These are phyloP conservation scores for Actinia tenebrosa DNA, from an alignment of 64 coral and sea anemone species.

Conservation along the genomic window DNA sequence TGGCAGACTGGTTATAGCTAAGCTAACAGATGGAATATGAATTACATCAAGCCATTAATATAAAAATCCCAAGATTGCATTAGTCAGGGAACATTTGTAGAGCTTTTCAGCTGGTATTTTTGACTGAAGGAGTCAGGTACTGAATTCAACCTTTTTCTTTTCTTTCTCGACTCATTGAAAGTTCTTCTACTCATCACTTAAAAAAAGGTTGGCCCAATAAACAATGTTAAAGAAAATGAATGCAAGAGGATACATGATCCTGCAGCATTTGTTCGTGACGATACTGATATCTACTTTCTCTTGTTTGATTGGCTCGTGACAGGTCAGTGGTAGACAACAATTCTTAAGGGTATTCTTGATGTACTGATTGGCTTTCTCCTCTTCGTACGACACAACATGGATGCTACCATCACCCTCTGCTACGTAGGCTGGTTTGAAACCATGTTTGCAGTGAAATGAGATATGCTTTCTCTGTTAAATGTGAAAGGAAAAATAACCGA, in stretches of 20 bases:
- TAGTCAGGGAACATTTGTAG: too few species aligned
- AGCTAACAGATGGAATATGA: too few species aligned
- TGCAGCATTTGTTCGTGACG: constrained; percentile 64
- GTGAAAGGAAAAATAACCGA: background rate
- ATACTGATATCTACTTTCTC: constrained; percentile 38
- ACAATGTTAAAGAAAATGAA: constrained; percentile 70
- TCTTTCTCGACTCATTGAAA: background rate
- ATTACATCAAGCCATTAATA: too few species aligned
- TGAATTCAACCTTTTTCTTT: background rate
- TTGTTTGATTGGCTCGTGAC: background rate
- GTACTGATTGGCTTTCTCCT: constrained; percentile 19
- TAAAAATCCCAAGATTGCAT: too few species aligned
- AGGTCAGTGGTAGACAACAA: constrained; percentile 31
- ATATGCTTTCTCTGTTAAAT: constrained; percentile 19
- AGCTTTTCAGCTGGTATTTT: too few species aligned
- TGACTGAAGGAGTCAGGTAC: too few species aligned
- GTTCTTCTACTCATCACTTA: background rate
- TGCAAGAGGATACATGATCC: constrained; percentile 44
- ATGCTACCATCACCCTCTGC: constrained; percentile 43
- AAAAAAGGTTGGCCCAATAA: constrained; percentile 52
- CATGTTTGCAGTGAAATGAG: constrained; percentile 58
- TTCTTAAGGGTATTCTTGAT: constrained; percentile 5
- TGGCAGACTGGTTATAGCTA: too few species aligned
- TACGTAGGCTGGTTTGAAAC: constrained; percentile 52
- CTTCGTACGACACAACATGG: constrained; percentile 38